Evolutionary conservation across 2,113 vertebrate species (phyloP).

Genomic region (Pristiophorus japonicus): DNA sequence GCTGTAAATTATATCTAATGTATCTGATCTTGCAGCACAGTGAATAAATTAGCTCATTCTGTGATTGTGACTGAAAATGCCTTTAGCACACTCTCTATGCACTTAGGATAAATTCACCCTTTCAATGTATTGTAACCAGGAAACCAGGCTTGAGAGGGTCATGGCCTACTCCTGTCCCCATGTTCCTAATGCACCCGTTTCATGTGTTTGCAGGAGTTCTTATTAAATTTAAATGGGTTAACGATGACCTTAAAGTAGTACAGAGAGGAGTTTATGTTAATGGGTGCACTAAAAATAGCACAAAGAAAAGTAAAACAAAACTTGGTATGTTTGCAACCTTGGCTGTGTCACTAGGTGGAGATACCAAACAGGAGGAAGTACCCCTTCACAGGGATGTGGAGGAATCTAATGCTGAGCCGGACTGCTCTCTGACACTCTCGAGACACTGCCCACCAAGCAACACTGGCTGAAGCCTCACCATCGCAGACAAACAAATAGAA

Average conservation of each 20-base stretch:
- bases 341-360: not conserved
- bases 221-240: too few species aligned
- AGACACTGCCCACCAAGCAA: not conserved
- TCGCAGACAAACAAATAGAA: not conserved
- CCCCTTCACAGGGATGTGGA: not conserved
- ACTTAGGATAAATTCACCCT: not conserved
- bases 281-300: not conserved
- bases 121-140: too few species aligned
- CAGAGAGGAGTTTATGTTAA: too few species aligned
- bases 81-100: not conserved
- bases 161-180: not conserved
- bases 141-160: too few species aligned
- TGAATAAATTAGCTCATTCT: too few species aligned
- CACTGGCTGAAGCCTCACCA: not conserved
- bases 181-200: not conserved
- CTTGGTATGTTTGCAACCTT: not conserved
- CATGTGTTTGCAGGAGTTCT: too few species aligned
- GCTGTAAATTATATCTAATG: not conserved
- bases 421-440: not conserved
- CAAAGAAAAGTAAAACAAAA: not conserved
- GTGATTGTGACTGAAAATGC: not conserved
- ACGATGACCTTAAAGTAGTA: too few species aligned
- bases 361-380: not conserved
- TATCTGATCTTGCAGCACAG: not conserved
- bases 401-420: not conserved